Conservation (phyloP, 2,797 vertebrate genomes). For the Cirrhinus mrigala region DNA sequence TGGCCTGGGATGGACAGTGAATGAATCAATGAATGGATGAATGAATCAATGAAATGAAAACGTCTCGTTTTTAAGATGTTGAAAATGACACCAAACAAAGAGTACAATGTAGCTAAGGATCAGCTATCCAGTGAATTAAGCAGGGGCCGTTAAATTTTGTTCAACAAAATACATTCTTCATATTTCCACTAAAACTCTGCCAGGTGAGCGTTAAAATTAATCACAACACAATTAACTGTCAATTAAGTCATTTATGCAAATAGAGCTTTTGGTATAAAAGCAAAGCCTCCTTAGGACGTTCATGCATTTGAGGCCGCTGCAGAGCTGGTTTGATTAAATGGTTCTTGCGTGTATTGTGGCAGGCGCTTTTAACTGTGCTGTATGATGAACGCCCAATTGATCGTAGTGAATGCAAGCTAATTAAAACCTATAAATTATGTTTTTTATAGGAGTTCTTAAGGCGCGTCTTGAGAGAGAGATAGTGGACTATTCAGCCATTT, state of each 20-base stretch:
- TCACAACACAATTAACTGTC: conserved; percentile 86
- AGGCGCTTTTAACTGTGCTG: conserved; percentile 84
- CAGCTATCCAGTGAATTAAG: background rate
- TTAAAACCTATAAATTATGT: conserved; percentile 95
- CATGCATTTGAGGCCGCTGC: conserved; percentile 60
- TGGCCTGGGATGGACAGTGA: background rate
- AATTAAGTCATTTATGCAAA: conserved; percentile 88
- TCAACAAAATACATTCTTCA: conserved; percentile 48
- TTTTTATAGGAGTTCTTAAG: conserved; percentile 78
- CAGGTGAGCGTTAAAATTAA: conserved; percentile 88
- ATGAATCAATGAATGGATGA: background rate
- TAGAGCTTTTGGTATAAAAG: conserved; percentile 80
- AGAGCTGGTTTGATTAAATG: conserved; percentile 86
- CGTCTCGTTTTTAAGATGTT: too few relatives aligned
- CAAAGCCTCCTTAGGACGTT: conserved; percentile 60
- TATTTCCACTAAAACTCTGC: conserved; percentile 63
- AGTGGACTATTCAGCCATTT: conserved; percentile 84
- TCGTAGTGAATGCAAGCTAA: conserved; percentile 90
- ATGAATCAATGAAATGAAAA: too few relatives aligned
- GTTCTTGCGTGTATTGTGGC: conserved; percentile 85
- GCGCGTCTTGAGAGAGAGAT: conserved; percentile 87
- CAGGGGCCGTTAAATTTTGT: background rate
- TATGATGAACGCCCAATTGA: conserved; percentile 90
- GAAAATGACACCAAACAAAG: background rate
- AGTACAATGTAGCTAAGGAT: background rate